phyloP scores from a whole-genome alignment of 2,888 invertebrate species.

The Dioctria rufipes region DNA sequence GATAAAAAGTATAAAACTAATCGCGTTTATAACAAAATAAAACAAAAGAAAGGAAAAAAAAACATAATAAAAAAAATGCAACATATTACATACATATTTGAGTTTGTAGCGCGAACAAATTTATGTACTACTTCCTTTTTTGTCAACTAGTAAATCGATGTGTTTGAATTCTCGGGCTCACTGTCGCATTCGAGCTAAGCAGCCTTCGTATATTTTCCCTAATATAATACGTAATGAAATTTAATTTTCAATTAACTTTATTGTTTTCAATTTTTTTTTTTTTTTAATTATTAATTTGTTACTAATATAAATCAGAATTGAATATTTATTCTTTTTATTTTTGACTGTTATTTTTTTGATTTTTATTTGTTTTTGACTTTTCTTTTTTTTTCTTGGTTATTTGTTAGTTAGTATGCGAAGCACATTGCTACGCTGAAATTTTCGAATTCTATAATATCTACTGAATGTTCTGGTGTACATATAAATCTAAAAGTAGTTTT shows the following conservation, averaged over 20 bases:
- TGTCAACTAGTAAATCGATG: slow-evolving; percentile 31
- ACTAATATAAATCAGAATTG: neutral
- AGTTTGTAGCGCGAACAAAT: slow-evolving; percentile 6
- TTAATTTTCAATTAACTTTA: neutral
- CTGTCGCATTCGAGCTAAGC: slow-evolving; percentile 48
- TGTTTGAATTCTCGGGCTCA: slow-evolving; percentile 31
- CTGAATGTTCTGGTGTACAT: no score
- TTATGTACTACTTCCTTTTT: neutral
- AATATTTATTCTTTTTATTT: neutral
- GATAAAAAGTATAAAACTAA: slow-evolving; percentile 47
- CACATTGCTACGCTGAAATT: no score
- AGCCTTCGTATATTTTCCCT: slow-evolving; percentile 54
- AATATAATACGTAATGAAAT: slow-evolving; percentile 12
- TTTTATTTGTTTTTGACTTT: neutral
- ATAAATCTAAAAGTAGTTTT: no score
- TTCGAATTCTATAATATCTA: no score
- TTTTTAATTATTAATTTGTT: slow-evolving; percentile 24
- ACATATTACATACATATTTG: slow-evolving; percentile 11
- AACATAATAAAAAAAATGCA: slow-evolving; percentile 46
- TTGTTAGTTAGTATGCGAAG: no score
- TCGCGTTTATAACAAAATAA: slow-evolving; percentile 37
- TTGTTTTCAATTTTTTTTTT: slow-evolving; percentile 17
- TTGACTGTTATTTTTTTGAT: neutral
- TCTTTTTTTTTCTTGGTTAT: no score
- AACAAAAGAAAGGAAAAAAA: slow-evolving; percentile 53